Base-by-base conservation (phyloP, 64 coral and sea anemone genomes). In the Anthopleura sola region DNA sequence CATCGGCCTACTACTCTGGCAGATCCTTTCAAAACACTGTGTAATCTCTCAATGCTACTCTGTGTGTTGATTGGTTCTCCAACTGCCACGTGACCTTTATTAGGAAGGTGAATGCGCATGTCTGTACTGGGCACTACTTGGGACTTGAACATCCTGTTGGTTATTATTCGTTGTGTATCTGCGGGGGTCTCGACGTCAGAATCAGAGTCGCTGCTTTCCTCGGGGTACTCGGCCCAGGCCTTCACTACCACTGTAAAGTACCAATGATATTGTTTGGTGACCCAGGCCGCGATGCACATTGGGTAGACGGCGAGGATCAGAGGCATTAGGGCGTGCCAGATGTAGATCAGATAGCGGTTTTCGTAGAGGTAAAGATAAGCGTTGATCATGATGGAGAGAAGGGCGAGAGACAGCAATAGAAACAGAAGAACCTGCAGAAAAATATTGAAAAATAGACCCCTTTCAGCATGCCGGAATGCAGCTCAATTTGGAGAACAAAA, bases 191-290 rank as follows among this genome's bases (percentile, higher is more conserved):
- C 86, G 21, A 80, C 76, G 10, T 95, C 86, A 21, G 89, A 91
- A 16, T 83, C 82, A 13, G 89, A 88, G 36, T 83, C 80, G 28
- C 81, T 84, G 44, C 50, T 53, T 7, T 90, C 90, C 29, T 91
- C 89, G 0, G 86, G 83, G 15, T 82, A 56, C 39, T 95, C 86
- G 21, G 90, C 76, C 93, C 93, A 95, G 26, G 93, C 89, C 31
- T 91, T 91, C 12, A 95, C 93, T 0, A 95, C 89, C 23, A 75
- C 78, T 17, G 81, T 74, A n/a, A 95, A 75, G 8, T 92, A 96
- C 90, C 68, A 87, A 31, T 96, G 94, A 37, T 96, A 96, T 85
- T 96, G 94, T n/a, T 90, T 96, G 4, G 94, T 96, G 19, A 96
- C 94, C 94, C 94, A 96, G 36, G 90, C 80, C 6, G 94, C 94